These are phyloP conservation scores for Meandrusa payeni DNA, from an alignment of 2,888 invertebrate species.

Conservation along the genomic window DNA sequence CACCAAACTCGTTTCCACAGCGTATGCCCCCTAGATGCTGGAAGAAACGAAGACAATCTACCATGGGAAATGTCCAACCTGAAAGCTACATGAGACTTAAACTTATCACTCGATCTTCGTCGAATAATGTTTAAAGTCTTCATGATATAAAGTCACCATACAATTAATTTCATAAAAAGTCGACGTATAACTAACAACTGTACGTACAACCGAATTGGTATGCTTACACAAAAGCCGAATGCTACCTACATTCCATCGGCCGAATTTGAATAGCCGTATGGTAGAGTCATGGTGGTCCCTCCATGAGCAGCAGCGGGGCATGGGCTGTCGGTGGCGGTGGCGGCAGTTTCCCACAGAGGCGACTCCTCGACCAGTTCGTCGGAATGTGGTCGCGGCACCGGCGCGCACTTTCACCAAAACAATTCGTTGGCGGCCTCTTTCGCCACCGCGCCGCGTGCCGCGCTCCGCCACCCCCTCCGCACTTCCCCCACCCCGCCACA, in stretches of 20 bases:
- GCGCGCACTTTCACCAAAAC: conserved; percentile 81
- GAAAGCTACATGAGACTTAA: no score
- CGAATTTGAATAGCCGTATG: conserved; percentile 27
- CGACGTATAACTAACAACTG: no score
- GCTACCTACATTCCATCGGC: conserved; percentile 12
- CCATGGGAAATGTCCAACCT: no score
- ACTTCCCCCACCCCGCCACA: conserved; percentile 37
- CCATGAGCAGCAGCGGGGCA: conserved; percentile 46
- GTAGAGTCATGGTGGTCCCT: conserved; percentile 35
- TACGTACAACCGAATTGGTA: no score
- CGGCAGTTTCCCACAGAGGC: conserved; percentile 80
- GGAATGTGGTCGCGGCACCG: conserved; percentile 79
- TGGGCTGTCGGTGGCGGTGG: conserved; percentile 62
- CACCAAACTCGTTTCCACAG: conserved; percentile 8
- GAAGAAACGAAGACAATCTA: no score
- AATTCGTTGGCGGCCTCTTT: conserved; percentile 80
- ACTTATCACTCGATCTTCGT: no score
- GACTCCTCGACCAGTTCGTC: conserved; percentile 76
- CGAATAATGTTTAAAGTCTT: no score
- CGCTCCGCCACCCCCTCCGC: conserved; percentile 57
- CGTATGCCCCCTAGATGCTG: not conserved
- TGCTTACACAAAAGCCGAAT: conserved; percentile 4
- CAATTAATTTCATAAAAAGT: no score
- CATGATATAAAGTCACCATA: no score
- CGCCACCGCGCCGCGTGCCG: conserved; percentile 71